Conservation (phyloP, 2,113 vertebrate genomes). For the Enhydra lutris region DNA sequence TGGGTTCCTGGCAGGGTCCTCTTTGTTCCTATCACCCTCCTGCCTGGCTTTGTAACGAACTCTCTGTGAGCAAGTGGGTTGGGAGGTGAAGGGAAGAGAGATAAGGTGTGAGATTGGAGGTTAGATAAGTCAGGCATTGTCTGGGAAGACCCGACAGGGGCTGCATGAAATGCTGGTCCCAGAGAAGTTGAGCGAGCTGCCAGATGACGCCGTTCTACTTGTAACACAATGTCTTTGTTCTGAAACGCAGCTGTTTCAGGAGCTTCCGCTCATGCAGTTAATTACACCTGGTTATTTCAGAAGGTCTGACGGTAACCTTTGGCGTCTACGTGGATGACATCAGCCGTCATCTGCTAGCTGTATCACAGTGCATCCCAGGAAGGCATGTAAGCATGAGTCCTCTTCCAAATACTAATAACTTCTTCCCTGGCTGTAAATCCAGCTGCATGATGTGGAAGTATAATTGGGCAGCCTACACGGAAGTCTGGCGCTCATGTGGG, state of each 20-base stretch:
- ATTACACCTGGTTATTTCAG: slow-evolving; percentile 60
- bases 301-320: slow-evolving; percentile 50
- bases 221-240: slow-evolving; percentile 50
- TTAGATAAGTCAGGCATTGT: slow-evolving; percentile 18
- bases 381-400: background rate
- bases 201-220: background rate
- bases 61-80: background rate
- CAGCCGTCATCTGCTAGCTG: background rate
- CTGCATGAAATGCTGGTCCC: background rate
- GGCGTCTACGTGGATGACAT: slow-evolving; percentile 2
- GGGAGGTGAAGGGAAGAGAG: background rate
- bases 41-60: background rate
- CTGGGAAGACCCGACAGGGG: background rate
- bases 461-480: slow-evolving; percentile 58
- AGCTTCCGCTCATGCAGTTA: slow-evolving; percentile 36
- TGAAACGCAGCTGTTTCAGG: slow-evolving; percentile 45
- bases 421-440: slow-evolving; percentile 58
- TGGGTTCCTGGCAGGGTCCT: background rate
- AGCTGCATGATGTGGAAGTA: slow-evolving; percentile 35
- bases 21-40: background rate
- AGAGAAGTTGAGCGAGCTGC: slow-evolving; percentile 21
- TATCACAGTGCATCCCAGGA: slow-evolving; percentile 16
- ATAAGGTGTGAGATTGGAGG: background rate
- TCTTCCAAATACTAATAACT: slow-evolving; percentile 15
- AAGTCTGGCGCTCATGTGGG: slow-evolving; percentile 57